A percentile compares a stretch with the other conserved stretches of the same genome.
phyloP scores from a whole-genome alignment of 2,113 vertebrate species.

The Trochalopteron elliotii region DNA sequence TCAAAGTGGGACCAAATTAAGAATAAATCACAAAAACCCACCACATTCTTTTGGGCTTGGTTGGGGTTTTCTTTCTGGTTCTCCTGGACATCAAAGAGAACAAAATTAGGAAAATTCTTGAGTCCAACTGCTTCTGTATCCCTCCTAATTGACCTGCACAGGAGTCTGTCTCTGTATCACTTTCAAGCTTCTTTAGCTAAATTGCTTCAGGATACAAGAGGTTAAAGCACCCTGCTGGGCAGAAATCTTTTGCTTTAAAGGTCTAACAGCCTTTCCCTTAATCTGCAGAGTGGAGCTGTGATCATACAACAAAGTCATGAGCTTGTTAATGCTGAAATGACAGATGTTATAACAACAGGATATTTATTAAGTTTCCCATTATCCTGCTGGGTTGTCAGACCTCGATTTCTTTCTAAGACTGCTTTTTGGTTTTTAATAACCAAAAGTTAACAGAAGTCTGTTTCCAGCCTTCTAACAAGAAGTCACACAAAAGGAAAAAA shows the following conservation, averaged over 20 bases:
- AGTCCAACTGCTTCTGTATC: background rate
- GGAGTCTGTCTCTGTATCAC: background rate
- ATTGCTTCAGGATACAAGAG: slow-evolving; percentile 8
- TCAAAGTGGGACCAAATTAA: background rate
- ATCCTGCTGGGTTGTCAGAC: slow-evolving; percentile 4
- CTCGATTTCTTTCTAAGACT: slow-evolving; percentile 8
- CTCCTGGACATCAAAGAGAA: background rate
- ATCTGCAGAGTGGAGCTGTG: background rate
- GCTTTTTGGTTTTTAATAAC: slow-evolving; percentile 40
- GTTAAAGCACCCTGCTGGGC: slow-evolving; percentile 26
- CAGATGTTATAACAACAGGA: slow-evolving; percentile 35
- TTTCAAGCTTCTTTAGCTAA: background rate
- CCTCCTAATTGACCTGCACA: background rate
- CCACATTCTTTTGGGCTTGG: background rate
- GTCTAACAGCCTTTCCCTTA: slow-evolving; percentile 3
- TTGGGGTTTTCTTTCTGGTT: background rate
- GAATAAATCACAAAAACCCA: rapidly evolving
- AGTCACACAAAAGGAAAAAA: background rate
- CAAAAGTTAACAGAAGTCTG: slow-evolving; percentile 8
- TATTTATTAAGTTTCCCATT: slow-evolving; percentile 46
- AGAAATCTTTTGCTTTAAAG: slow-evolving; percentile 3
- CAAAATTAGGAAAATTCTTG: background rate
- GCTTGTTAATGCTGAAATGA: slow-evolving; percentile 12
- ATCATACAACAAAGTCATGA: background rate
- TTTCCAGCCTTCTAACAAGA: slow-evolving; percentile 1